Percentiles rank a stretch among this genome's conserved stretches.
phyloP scores from a whole-genome alignment of 2,888 invertebrate species.

The Drosophila siamana region DNA sequence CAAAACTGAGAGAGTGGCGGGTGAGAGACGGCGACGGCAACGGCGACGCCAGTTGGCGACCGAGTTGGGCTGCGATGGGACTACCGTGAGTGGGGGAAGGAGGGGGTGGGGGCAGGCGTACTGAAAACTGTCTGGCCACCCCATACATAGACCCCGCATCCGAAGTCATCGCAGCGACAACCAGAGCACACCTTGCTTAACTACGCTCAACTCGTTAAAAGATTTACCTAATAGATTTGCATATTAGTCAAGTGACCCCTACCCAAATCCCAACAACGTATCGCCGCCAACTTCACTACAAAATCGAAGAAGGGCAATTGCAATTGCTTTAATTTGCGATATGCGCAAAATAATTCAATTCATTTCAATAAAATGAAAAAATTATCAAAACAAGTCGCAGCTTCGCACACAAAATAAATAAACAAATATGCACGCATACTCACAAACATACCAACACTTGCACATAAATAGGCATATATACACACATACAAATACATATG shows the following conservation, averaged over 20 bases:
- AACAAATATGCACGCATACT: conserved; percentile 41
- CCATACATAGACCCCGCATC: conserved; percentile 28
- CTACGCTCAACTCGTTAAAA: conserved; percentile 32
- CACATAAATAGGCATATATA: conserved; percentile 38
- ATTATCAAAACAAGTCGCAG: conserved; percentile 73
- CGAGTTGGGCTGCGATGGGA: conserved; percentile 37
- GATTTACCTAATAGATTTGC: conserved; percentile 58
- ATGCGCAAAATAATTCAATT: conserved; percentile 61
- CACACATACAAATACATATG: conserved; percentile 33
- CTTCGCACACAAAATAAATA: conserved; percentile 60
- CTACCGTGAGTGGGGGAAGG: conserved; percentile 16
- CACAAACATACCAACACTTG: conserved; percentile 33
- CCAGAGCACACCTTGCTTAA: conserved; percentile 24
- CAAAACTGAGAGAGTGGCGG: conserved; percentile 42
- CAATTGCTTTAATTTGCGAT: conserved; percentile 45
- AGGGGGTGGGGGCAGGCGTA: conserved; percentile 9
- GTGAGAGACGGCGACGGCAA: conserved; percentile 52
- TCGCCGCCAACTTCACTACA: neutral
- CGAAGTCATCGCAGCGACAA: conserved; percentile 21
- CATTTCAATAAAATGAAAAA: conserved; percentile 61
- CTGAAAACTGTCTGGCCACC: conserved; percentile 72
- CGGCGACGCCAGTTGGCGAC: conserved; percentile 60
- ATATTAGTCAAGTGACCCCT: conserved; percentile 57
- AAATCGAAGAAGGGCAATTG: conserved; percentile 14
- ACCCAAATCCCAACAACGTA: neutral